These are phyloP conservation scores for Drosophila nigricruria DNA, from an alignment of 2,888 invertebrate genomes.

Conservation along the genomic window DNA sequence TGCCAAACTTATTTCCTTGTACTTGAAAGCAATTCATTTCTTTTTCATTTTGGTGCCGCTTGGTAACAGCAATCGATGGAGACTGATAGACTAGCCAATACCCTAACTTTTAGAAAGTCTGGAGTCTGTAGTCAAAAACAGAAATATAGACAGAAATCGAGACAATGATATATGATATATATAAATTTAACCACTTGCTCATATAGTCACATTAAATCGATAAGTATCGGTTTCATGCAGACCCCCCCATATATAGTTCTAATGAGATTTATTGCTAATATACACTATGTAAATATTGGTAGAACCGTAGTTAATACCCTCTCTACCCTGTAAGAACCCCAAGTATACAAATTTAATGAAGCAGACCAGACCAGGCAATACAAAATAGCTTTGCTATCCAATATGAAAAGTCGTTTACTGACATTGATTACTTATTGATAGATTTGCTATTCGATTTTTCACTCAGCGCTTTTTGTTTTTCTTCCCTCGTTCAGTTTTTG, in stretches of 20 bases:
- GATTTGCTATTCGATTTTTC: conserved; percentile 27
- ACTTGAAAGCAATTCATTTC: conserved; percentile 63
- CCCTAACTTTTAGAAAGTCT: not conserved
- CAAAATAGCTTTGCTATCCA: conserved; percentile 31
- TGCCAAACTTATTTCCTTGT: conserved; percentile 74
- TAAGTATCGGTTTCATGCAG: too few relatives aligned
- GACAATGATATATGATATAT: too few relatives aligned
- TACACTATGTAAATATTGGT: too few relatives aligned
- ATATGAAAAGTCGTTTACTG: conserved; percentile 21
- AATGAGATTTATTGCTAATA: too few relatives aligned
- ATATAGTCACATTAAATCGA: too few relatives aligned
- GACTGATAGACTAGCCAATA: not conserved
- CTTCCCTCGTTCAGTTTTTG: conserved; percentile 35
- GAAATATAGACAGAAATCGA: too few relatives aligned
- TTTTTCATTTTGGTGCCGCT: conserved; percentile 8
- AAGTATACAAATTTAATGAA: conserved; percentile 56
- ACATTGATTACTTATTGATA: conserved; percentile 66
- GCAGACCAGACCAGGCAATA: not conserved
- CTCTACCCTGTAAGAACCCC: not conserved
- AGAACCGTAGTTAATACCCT: not conserved
- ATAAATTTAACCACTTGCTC: too few relatives aligned
- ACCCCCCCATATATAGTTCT: too few relatives aligned
- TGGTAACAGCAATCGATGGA: conserved; percentile 40
- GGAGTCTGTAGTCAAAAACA: too few relatives aligned
- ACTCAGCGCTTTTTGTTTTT: conserved; percentile 12